phyloP scores from a whole-genome alignment of 1,140 invertebrate species.

The Cyrtorhinus lividipennis region DNA sequence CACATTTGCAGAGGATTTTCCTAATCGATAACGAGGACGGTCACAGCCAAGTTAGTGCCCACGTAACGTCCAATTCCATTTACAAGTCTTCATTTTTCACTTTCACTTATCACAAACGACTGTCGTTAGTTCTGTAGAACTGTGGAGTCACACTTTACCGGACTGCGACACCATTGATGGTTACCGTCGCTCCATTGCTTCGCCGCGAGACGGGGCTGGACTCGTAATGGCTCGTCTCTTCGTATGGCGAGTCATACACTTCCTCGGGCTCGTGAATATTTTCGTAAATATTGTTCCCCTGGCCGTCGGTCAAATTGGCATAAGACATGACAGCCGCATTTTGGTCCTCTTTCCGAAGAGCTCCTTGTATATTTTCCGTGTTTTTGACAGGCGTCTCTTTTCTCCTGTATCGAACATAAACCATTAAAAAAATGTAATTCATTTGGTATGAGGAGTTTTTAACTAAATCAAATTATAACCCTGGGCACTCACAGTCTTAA shows the following conservation, averaged over 20 bases:
- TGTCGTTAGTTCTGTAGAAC: background rate
- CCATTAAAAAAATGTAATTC: too few species aligned
- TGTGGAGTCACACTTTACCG: slow-evolving; percentile 32
- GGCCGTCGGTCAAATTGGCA: slow-evolving; percentile 52
- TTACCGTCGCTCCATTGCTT: slow-evolving; percentile 40
- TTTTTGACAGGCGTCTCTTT: slow-evolving; percentile 74
- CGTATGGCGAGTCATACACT: slow-evolving; percentile 53
- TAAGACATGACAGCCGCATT: slow-evolving; percentile 76
- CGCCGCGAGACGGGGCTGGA: slow-evolving; percentile 41
- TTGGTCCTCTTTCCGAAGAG: slow-evolving; percentile 66
- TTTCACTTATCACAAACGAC: background rate
- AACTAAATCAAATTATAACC: too few species aligned
- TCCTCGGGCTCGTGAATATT: slow-evolving; percentile 53
- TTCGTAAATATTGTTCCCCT: slow-evolving; percentile 48
- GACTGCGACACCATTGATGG: slow-evolving; percentile 55
- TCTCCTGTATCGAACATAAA: slow-evolving; percentile 37
- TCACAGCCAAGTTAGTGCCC: too few species aligned
- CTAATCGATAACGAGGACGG: background rate
- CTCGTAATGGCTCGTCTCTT: slow-evolving; percentile 50
- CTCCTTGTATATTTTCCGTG: slow-evolving; percentile 70
- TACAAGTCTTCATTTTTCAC: background rate
- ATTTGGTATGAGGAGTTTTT: background rate
- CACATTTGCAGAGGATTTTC: background rate
- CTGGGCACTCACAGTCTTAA: slow-evolving; percentile 54
- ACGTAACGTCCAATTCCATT: too few species aligned